Evolutionary conservation across 2,113 vertebrate genomes (phyloP).

Genomic region (Brachyistius frenatus): DNA sequence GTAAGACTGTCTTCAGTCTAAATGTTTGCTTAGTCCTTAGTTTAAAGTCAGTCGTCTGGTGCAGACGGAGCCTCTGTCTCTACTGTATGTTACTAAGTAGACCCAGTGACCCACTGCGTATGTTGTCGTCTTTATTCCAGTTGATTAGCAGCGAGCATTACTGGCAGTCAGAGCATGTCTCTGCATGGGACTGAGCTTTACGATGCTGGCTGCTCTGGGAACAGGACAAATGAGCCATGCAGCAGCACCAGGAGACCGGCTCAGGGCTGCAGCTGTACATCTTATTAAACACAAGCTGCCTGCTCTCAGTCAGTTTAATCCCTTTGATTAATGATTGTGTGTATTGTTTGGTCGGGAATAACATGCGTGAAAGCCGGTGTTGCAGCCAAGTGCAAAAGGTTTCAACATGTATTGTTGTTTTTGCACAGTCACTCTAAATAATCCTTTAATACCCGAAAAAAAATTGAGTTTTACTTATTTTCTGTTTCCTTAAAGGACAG

Average conservation of each 20-base stretch:
- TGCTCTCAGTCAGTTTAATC: slow-evolving; percentile 60
- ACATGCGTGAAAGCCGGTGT: not conserved
- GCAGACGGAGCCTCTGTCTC: slow-evolving; percentile 5
- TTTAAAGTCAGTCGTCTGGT: slow-evolving; percentile 21
- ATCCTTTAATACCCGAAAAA: not conserved
- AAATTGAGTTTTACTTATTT: not conserved
- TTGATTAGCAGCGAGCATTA: slow-evolving; percentile 63
- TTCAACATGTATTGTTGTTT: slow-evolving; percentile 33
- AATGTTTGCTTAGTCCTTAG: not conserved
- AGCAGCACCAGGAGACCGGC: slow-evolving; percentile 61
- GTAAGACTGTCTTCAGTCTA: not conserved
- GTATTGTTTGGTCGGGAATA: slow-evolving; percentile 33
- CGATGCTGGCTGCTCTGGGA: slow-evolving; percentile 69
- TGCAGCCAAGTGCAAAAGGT: not conserved
- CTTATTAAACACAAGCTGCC: slow-evolving; percentile 64
- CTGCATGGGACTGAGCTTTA: slow-evolving; percentile 72
- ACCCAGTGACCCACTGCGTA: slow-evolving; percentile 40
- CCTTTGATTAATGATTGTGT: slow-evolving; percentile 62
- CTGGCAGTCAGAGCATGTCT: slow-evolving; percentile 66
- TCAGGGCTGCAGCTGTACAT: slow-evolving; percentile 49
- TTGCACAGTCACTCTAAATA: slow-evolving; percentile 13
- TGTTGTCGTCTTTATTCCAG: slow-evolving; percentile 57
- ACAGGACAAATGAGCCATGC: slow-evolving; percentile 73
- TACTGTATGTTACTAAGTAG: slow-evolving; percentile 15
- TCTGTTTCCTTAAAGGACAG: not conserved